These are phyloP conservation scores for Lacanobia wlatinum DNA, from an alignment of 2,888 invertebrate species.

Conservation along the genomic window DNA sequence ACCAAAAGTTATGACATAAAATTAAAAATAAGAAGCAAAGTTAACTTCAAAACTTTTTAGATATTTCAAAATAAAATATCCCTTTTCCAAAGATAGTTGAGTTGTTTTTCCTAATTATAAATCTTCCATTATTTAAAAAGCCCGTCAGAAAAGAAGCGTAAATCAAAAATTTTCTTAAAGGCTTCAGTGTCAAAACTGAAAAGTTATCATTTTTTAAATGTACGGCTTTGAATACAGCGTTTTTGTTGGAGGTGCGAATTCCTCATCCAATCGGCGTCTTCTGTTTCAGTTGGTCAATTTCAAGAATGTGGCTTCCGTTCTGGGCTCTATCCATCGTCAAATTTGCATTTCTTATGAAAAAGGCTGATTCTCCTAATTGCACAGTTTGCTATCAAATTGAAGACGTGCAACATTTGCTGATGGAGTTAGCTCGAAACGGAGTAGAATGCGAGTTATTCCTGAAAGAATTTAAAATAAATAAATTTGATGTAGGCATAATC, in stretches of 20 bases:
- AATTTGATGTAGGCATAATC: too few relatives aligned
- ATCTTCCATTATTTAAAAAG: conserved; percentile 77
- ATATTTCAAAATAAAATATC: conserved; percentile 52
- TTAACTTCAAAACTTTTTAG: conserved; percentile 51
- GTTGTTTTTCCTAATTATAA: conserved; percentile 74
- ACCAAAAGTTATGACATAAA: conserved; percentile 33
- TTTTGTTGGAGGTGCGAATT: conserved; percentile 65
- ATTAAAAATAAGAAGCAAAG: conserved; percentile 56
- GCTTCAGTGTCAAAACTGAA: conserved; percentile 75
- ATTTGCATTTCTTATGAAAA: neutral
- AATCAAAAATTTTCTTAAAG: conserved; percentile 65
- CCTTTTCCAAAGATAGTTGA: conserved; percentile 47
- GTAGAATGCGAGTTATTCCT: too few relatives aligned
- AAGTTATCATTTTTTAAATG: conserved; percentile 66
- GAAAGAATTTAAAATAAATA: too few relatives aligned
- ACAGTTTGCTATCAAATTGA: neutral
- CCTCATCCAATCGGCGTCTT: too few relatives aligned
- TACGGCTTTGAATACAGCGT: conserved; percentile 63
- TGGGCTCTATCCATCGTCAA: neutral
- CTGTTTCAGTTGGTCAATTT: too few relatives aligned
- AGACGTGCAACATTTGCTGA: too few relatives aligned
- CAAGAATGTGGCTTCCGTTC: neutral
- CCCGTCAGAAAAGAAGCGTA: conserved; percentile 66
- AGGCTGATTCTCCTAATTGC: neutral
- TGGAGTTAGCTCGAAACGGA: too few relatives aligned